Percentiles rank a stretch among this genome's conserved stretches.
phyloP scores from a whole-genome alignment of 1,140 invertebrate species.

The Drepana arcuata region DNA sequence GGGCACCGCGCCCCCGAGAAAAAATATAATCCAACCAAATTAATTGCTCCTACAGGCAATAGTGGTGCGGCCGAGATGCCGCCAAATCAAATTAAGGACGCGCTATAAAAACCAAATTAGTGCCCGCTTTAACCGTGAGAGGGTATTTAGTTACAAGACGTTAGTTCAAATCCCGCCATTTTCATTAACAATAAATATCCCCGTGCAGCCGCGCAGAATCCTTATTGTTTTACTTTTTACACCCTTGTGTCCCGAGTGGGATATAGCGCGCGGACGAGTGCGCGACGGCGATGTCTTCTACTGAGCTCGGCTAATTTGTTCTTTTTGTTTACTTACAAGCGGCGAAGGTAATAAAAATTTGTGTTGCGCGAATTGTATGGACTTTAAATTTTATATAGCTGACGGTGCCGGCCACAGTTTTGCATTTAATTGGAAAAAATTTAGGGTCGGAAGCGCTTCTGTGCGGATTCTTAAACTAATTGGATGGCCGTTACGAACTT shows the following conservation, averaged over 20 bases:
- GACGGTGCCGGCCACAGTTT: constrained; percentile 49
- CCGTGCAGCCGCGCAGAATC: constrained; percentile 58
- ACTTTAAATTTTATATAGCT: constrained; percentile 68
- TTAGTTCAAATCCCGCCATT: constrained; percentile 73
- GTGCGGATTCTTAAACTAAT: constrained; percentile 68
- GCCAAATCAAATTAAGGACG: constrained; percentile 73
- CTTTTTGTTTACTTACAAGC: constrained; percentile 68
- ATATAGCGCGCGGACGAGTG: constrained; percentile 24
- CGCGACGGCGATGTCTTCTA: constrained; percentile 34
- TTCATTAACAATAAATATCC: constrained; percentile 74
- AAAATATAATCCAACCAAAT: constrained; percentile 73
- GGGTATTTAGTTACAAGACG: constrained; percentile 73
- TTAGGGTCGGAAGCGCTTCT: constrained; percentile 64
- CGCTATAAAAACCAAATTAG: constrained; percentile 74
- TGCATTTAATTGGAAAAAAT: constrained; percentile 70
- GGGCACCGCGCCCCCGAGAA: constrained; percentile 39
- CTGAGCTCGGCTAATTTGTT: constrained; percentile 59
- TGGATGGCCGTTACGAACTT: constrained; percentile 64
- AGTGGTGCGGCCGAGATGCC: constrained; percentile 64
- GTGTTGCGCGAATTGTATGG: constrained; percentile 69
- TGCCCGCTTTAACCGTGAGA: constrained; percentile 72
- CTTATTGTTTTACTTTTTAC: constrained; percentile 72
- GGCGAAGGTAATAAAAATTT: constrained; percentile 68
- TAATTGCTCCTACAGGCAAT: constrained; percentile 69
- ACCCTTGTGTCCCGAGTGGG: constrained; percentile 65